Conservation (phyloP, 2,113 vertebrate species). For the Chionodraco myersi region DNA sequence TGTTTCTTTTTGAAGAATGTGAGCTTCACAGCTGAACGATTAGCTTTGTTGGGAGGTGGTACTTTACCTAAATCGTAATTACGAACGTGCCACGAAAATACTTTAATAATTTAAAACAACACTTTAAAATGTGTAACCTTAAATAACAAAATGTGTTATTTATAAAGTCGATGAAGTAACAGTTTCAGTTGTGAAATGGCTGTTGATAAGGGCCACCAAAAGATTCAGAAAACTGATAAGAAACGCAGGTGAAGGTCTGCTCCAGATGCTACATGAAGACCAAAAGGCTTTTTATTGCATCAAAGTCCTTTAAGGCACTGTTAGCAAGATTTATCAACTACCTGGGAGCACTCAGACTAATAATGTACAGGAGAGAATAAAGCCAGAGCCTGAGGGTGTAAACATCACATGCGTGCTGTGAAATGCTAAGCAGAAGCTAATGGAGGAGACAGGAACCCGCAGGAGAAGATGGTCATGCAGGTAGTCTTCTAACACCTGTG, state of each 20-base stretch:
- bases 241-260: neutral
- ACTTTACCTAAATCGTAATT: neutral
- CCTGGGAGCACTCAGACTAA: neutral
- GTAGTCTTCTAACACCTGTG: neutral
- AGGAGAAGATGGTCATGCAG: neutral
- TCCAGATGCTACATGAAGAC: neutral
- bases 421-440: constrained; percentile 15
- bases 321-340: neutral
- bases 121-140: no score
- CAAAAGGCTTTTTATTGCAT: neutral
- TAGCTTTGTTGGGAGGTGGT: neutral
- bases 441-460: constrained; percentile 11
- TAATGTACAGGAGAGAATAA: constrained; percentile 1
- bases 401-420: neutral
- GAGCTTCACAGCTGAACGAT: neutral
- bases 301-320: neutral
- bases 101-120: no score
- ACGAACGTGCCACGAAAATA: neutral
- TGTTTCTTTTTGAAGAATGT: neutral
- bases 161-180: no score
- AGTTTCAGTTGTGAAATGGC: neutral
- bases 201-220: neutral
- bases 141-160: neutral
- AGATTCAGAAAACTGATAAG: neutral
- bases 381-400: constrained; percentile 16